These are phyloP conservation scores for Cybosia mesomella DNA, from an alignment of 2,888 invertebrate species.

Conservation along the genomic window DNA sequence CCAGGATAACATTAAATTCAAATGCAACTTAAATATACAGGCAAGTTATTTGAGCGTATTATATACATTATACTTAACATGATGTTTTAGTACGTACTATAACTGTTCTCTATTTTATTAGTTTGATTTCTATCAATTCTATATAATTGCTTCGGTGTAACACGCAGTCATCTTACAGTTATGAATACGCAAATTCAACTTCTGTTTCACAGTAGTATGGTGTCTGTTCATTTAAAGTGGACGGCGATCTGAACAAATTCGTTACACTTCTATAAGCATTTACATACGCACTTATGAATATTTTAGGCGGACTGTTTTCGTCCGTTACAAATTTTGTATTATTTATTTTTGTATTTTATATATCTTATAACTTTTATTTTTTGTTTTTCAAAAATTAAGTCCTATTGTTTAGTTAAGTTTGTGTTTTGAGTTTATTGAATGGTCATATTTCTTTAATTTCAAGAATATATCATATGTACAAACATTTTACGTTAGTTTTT, in stretches of 20 bases:
- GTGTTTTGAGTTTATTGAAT: too few species aligned
- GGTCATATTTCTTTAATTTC: too few species aligned
- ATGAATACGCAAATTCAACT: conserved; percentile 77
- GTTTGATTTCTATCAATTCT: not conserved
- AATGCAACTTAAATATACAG: too few species aligned
- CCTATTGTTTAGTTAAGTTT: not conserved
- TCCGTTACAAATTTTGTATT: not conserved
- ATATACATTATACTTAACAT: too few species aligned
- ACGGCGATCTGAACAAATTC: conserved; percentile 55
- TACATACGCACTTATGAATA: conserved; percentile 19
- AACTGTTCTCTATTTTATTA: too few species aligned
- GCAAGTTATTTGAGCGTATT: too few species aligned
- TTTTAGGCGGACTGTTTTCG: conserved; percentile 9
- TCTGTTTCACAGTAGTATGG: conserved; percentile 58
- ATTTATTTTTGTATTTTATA: too few species aligned
- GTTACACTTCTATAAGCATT: conserved; percentile 39
- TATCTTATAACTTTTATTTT: not conserved
- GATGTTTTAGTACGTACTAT: too few species aligned
- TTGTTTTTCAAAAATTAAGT: not conserved
- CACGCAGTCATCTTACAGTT: conserved; percentile 59
- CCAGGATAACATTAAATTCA: too few species aligned
- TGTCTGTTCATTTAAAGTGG: conserved; percentile 66
- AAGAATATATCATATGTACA: conserved; percentile 12
- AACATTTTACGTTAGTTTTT: not conserved
- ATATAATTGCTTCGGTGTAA: conserved; percentile 53